Percentiles rank a stretch among this genome's conserved stretches.
These are phyloP conservation scores for Molossus molossus DNA, from an alignment of 2,797 vertebrate genomes.

Conservation along the genomic window DNA sequence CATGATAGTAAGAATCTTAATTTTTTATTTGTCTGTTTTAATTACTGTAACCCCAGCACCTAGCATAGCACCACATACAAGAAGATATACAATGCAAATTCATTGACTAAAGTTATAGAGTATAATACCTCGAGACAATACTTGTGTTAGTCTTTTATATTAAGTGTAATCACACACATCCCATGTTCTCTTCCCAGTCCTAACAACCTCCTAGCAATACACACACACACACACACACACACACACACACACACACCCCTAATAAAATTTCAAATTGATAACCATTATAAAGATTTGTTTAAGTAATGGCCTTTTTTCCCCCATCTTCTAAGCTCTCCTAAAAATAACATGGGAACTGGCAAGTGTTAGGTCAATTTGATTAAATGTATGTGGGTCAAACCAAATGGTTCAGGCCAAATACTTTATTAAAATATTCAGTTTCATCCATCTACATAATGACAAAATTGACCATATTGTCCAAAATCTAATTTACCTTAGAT, in stretches of 20 bases:
- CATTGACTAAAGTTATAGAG: not conserved
- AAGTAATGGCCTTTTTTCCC: not conserved
- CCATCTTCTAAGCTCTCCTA: constrained; percentile 64
- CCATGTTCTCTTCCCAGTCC: not conserved
- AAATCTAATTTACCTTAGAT: constrained; percentile 60
- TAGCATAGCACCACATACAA: not conserved
- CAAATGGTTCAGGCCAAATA: constrained; percentile 68
- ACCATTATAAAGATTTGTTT: not conserved
- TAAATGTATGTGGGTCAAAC: constrained; percentile 60
- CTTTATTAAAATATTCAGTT: constrained; percentile 62
- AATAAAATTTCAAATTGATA: constrained; percentile 40
- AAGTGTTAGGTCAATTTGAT: constrained; percentile 25
- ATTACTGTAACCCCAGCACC: not conserved
- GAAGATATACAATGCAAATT: not conserved
- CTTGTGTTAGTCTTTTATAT: not conserved
- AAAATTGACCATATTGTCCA: constrained; percentile 62
- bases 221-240: not conserved
- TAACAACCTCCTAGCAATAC: not conserved
- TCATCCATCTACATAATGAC: constrained; percentile 69
- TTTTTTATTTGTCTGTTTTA: not conserved
- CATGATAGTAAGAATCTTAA: not conserved
- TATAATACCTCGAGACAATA: not conserved
- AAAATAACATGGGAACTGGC: constrained; percentile 75
- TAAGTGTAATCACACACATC: not conserved
- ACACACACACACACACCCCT: not conserved